phyloP scores from a whole-genome alignment of 2,888 invertebrate species.

The Heliconius cydno region DNA sequence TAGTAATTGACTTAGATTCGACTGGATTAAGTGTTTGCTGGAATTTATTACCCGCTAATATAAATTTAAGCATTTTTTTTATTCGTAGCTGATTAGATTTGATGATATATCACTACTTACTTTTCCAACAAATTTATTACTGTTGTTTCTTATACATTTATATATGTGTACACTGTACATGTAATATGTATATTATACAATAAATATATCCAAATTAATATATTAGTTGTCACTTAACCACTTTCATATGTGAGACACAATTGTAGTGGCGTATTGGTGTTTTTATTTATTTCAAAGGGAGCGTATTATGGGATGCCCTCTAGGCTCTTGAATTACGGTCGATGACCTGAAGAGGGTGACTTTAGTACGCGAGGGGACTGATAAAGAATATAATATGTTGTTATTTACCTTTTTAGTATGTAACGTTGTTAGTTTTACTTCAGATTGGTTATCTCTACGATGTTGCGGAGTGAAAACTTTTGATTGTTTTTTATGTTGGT shows the following conservation, averaged over 20 bases:
- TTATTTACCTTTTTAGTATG: conserved; percentile 35
- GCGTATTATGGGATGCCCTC: conserved; percentile 47
- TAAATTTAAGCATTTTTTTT: background rate
- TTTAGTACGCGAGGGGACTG: conserved; percentile 44
- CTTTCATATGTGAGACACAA: conserved; percentile 18
- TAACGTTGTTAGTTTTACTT: conserved; percentile 15
- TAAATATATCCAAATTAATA: background rate
- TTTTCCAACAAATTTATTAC: background rate
- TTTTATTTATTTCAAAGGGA: conserved; percentile 50
- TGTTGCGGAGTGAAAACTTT: background rate
- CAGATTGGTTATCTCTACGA: conserved; percentile 7
- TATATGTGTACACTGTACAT: background rate
- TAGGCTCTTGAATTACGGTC: conserved; percentile 50
- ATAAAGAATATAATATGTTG: conserved; percentile 40
- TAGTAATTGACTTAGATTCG: background rate
- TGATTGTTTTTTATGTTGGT: background rate
- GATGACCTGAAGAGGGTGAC: conserved; percentile 51
- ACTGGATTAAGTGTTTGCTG: background rate
- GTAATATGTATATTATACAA: background rate
- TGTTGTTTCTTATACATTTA: background rate
- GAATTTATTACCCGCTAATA: background rate
- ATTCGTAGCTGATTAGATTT: background rate
- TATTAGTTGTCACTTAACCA: conserved; percentile 13
- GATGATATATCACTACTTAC: no score
- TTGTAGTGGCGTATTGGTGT: conserved; percentile 37